A percentile compares a stretch with the other conserved stretches of the same genome.
Evolutionary conservation across 2,888 invertebrate species (phyloP).

Genomic region (Heliconius erato): DNA sequence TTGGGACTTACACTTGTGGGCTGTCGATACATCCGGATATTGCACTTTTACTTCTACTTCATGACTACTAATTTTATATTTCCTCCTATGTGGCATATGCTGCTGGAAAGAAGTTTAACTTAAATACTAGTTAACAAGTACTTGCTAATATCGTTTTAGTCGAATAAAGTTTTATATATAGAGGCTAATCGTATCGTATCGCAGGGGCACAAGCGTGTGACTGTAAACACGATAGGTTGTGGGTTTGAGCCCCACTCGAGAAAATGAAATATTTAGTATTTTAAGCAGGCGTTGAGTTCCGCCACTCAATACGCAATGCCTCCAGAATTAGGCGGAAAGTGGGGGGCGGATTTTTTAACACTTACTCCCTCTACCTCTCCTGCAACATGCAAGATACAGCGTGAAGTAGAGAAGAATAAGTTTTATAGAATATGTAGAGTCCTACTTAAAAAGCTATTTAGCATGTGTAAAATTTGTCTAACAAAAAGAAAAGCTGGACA

Average conservation of each 20-base stretch:
- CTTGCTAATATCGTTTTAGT: no score
- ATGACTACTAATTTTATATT: constrained; percentile 14
- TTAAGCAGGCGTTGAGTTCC: no score
- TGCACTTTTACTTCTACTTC: constrained; percentile 20
- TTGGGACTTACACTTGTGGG: constrained; percentile 66
- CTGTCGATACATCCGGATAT: constrained; percentile 45
- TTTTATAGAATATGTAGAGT: neutral
- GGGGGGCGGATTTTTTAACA: no score
- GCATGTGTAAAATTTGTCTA: neutral
- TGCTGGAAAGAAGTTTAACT: neutral
- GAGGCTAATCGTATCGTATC: no score
- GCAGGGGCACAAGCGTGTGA: no score
- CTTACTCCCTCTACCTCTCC: no score
- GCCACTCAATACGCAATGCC: no score
- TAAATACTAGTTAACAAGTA: neutral
- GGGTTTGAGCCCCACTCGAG: no score
- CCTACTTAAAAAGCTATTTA: neutral
- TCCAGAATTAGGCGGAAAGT: no score
- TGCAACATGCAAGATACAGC: no score
- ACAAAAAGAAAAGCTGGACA: neutral
- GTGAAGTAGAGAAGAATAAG: neutral
- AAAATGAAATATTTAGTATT: no score
- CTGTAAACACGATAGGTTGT: no score
- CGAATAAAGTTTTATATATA: neutral
- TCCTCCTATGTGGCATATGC: neutral